These are phyloP conservation scores for Leucophora obtusa DNA, from an alignment of 2,888 invertebrate genomes.

Conservation along the genomic window DNA sequence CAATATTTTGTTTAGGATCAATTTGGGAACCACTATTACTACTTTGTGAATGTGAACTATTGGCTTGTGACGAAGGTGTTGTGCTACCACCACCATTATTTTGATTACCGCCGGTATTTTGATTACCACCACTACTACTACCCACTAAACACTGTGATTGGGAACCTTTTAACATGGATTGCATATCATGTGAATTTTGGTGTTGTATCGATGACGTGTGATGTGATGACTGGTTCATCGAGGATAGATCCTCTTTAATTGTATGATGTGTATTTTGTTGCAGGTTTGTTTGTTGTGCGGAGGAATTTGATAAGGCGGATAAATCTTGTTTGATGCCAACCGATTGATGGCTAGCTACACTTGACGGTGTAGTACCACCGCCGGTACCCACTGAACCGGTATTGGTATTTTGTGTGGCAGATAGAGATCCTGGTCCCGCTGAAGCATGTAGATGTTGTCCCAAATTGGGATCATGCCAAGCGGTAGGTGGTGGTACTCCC, in stretches of 20 bases:
- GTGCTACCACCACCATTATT: slow-evolving; percentile 79
- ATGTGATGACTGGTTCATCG: slow-evolving; percentile 68
- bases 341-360: slow-evolving; percentile 75
- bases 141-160: slow-evolving; percentile 69
- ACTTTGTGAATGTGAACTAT: slow-evolving; percentile 84
- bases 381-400: slow-evolving; percentile 67
- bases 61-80: slow-evolving; percentile 87
- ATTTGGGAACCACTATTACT: slow-evolving; percentile 82
- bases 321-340: slow-evolving; percentile 76
- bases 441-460: slow-evolving; percentile 79
- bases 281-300: slow-evolving; percentile 62
- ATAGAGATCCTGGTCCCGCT: slow-evolving; percentile 73
- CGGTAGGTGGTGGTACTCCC: slow-evolving; percentile 81
- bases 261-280: slow-evolving; percentile 74
- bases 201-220: slow-evolving; percentile 66
- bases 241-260: slow-evolving; percentile 77
- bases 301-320: slow-evolving; percentile 69
- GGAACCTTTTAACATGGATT: slow-evolving; percentile 75
- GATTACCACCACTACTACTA: slow-evolving; percentile 75
- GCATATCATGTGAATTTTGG: slow-evolving; percentile 71
- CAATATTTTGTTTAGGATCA: slow-evolving; percentile 93
- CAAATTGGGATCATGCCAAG: slow-evolving; percentile 81
- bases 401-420: slow-evolving; percentile 68
- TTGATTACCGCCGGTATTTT: slow-evolving; percentile 68
- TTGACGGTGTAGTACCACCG: slow-evolving; percentile 79